Conservation (phyloP, 2,797 vertebrate species). For the Anableps anableps region DNA sequence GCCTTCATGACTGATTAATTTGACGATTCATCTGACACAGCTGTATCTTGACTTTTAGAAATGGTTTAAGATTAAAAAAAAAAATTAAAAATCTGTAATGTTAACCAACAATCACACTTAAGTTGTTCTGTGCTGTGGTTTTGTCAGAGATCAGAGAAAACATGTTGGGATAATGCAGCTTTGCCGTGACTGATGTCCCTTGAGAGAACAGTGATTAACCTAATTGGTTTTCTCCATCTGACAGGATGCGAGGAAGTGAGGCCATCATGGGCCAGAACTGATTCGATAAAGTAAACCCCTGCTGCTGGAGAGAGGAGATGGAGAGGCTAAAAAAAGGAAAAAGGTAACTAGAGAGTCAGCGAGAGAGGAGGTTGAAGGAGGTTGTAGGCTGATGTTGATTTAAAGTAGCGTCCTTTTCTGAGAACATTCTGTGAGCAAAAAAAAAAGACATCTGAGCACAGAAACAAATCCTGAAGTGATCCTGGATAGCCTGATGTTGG, state of each 20-base stretch:
- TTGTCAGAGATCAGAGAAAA: not conserved
- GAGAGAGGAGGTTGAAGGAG: slow-evolving; percentile 1
- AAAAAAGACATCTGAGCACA: slow-evolving; percentile 16
- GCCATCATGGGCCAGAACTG: slow-evolving; percentile 1
- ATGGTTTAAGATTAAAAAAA: not conserved
- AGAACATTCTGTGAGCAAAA: slow-evolving; percentile 52
- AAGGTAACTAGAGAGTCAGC: not conserved
- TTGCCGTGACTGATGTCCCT: slow-evolving; percentile 4
- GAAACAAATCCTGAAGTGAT: slow-evolving; percentile 1
- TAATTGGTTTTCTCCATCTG: slow-evolving; percentile 21
- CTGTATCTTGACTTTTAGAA: not conserved
- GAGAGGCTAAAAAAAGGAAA: not conserved
- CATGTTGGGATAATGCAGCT: not conserved
- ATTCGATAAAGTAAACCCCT: slow-evolving; percentile 11
- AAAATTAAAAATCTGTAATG: not conserved
- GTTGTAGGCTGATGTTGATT: slow-evolving; percentile 17
- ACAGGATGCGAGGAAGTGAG: slow-evolving; percentile 13
- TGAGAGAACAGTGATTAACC: slow-evolving; percentile 21
- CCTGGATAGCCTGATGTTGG: slow-evolving; percentile 13
- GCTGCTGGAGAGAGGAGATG: not conserved
- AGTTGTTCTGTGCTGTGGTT: not conserved
- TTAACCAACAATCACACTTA: not conserved
- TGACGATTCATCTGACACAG: not conserved
- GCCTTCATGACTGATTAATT: not conserved
- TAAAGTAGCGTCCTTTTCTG: slow-evolving; percentile 28